These are phyloP conservation scores for Vespertilio murinus DNA, from an alignment of 2,797 vertebrate species.

Conservation along the genomic window DNA sequence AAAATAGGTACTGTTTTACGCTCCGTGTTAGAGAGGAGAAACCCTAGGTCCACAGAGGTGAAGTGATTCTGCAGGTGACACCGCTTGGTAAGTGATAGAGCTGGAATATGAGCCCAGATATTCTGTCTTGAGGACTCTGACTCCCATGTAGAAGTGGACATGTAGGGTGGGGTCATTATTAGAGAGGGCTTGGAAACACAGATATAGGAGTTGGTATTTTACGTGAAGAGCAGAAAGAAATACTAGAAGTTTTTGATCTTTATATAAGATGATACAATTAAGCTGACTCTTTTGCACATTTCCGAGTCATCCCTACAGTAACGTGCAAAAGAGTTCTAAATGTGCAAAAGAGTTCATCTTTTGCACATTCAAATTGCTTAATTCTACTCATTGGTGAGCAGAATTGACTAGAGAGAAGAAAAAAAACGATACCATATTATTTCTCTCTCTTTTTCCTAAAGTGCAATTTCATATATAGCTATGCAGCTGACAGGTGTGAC, in stretches of 20 bases:
- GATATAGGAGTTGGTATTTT: background rate
- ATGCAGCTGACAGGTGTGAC: background rate
- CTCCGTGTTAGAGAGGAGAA: background rate
- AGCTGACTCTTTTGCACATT: too few relatives aligned
- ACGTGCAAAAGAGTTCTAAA: too few relatives aligned
- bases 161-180: background rate
- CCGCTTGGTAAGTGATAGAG: background rate
- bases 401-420: background rate
- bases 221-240: background rate
- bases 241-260: conserved; percentile 21
- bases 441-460: background rate
- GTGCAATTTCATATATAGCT: background rate
- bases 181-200: background rate
- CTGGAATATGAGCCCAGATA: background rate
- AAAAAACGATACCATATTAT: background rate
- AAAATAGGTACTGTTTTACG: background rate
- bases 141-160: background rate
- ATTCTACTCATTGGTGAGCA: background rate
- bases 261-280: background rate
- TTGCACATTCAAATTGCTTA: too few relatives aligned
- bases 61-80: background rate
- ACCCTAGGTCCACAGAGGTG: background rate
- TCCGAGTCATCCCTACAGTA: too few relatives aligned
- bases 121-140: background rate
- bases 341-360: too few relatives aligned